Base-by-base conservation (phyloP, 2,888 invertebrate genomes). In the Stramonita haemastoma region DNA sequence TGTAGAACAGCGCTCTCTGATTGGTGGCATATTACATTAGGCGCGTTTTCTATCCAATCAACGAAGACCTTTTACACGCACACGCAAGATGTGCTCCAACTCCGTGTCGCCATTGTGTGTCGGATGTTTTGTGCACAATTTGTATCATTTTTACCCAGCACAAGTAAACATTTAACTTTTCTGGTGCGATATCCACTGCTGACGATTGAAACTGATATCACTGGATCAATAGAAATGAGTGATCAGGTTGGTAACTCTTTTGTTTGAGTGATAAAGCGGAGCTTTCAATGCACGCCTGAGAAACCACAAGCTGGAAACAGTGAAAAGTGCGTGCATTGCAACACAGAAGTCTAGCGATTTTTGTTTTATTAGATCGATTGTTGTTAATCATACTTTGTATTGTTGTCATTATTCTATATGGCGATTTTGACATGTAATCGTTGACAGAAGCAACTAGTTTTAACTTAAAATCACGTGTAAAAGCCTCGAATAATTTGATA, bases 71-170 rank as follows among this genome's bases (percentile, higher is more conserved):
- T 56, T 85, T 84, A 89, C 89, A 84, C 36, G 85, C 83, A 89
- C 89, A 89, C 89, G 89, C 89, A 26, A 85, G 70, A 84, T 89
- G 89, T 89, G 89, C 89, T 89, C 85, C 36, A n/a, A 73, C 89
- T 87, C 90, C 90, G 91, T 91, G 91, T 91, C 91, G 91, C 91
- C 91, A 91, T 91, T 91, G 91, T 91, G 91, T 89, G 66, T 84
- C 60, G 89, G 89, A 66, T 86, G 60, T 60, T 66, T 34, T 66
- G 86, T 86, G 86, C 86, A 83, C 57, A 66, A 34, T 60, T 85
- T 85, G 60, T 86, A 19, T 32, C 29, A 86, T 86, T 86, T 34
- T 86, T 86, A 57, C 34, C 86, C 22, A 17, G 86, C 60, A 66
- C 29, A 86, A 56, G 32, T 5, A 86, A 66, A 86, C 84, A 85